Base-by-base conservation (phyloP, 2,797 vertebrate species). In the Halcyon badia region DNA sequence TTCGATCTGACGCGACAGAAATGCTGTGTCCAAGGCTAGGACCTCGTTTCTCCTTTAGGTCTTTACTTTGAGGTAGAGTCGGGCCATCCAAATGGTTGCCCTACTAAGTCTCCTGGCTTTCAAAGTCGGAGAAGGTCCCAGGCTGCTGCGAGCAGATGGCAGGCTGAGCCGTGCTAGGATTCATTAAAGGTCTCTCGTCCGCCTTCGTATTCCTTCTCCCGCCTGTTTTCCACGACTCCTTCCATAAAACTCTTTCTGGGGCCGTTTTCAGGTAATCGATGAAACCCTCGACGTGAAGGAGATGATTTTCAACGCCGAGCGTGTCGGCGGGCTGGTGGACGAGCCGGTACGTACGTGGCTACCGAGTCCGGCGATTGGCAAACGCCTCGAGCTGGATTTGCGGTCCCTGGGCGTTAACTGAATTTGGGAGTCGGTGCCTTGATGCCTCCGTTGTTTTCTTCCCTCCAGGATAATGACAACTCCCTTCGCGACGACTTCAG, bases 201-300 rank as follows among this genome's bases (percentile, higher is more conserved):
- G 44, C 33, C 20, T 60, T 70, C 4, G 0, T 28, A 3, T 61
- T 66, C 64, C 31, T 51, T 42, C 46, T 66, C 11, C n/a, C 16
- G 14, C 70, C 48, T 31, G 46, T 58, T 54, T 11, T 18, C 6
- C 46, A 12, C 39, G n/a, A 44, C 68, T 72, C 61, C 41, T 87
- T 80, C 76, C 78, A 37, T 95, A 89, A 93, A 82, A 78, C 12
- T 1, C 78, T 88, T 81, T 89, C 79, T 16, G 25, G 96, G 83
- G 12, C 90, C 5, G 1, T 97, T 98, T 90, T 19, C 98, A 99
- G 99, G 99, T 99, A 90, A 99, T 99, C 97, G 99, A 99, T 95
- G 99, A 99, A 97, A 99, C 99, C 94, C 98, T 99, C 90, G 99
- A 99, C 93, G 99, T 99, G 98, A 99, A 99, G 97, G 99, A 99